Percentiles rank a stretch among this genome's conserved stretches.
Evolutionary conservation across 1,140 invertebrate species (phyloP).

Genomic region (Drosophila kurseongensis): DNA sequence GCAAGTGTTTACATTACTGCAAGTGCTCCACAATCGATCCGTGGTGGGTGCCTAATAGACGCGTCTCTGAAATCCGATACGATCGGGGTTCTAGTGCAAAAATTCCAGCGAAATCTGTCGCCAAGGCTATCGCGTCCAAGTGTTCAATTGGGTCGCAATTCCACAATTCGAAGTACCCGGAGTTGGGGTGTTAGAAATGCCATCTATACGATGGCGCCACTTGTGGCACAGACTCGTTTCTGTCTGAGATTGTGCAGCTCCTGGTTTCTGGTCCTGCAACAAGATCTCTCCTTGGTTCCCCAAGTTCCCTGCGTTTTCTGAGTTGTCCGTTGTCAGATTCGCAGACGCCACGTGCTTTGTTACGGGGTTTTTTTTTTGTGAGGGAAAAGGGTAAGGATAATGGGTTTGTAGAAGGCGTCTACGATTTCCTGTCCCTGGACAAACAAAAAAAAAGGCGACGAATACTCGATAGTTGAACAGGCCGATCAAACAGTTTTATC

Average conservation of each 20-base stretch:
- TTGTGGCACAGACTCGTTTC: not conserved
- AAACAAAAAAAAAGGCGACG: constrained; percentile 55
- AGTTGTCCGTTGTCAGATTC: constrained; percentile 3
- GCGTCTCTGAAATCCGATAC: constrained; percentile 16
- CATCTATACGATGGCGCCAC: constrained; percentile 19
- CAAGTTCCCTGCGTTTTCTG: not conserved
- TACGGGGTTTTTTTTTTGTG: not conserved
- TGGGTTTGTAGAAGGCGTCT: constrained; percentile 24
- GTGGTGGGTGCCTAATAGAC: constrained; percentile 31
- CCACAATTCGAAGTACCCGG: not conserved
- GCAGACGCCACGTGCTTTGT: constrained; percentile 32
- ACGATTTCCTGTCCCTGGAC: constrained; percentile 39
- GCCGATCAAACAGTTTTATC: constrained; percentile 67
- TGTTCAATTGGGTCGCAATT: constrained; percentile 10
- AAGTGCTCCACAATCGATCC: constrained; percentile 7
- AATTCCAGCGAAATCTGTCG: constrained; percentile 18
- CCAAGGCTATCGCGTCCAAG: constrained; percentile 1
- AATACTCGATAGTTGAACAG: constrained; percentile 70
- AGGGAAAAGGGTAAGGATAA: not conserved
- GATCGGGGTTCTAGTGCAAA: no score
- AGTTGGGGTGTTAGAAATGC: constrained; percentile 14
- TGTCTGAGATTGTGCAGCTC: constrained; percentile 2
- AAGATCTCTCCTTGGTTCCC: not conserved
- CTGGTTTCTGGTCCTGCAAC: constrained; percentile 14
- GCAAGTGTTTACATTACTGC: constrained; percentile 7